Evolutionary conservation across 2,113 vertebrate species (phyloP), one percentile per base, ranked within the genome.

Genomic region (Sceloporus tristichus): DNA sequence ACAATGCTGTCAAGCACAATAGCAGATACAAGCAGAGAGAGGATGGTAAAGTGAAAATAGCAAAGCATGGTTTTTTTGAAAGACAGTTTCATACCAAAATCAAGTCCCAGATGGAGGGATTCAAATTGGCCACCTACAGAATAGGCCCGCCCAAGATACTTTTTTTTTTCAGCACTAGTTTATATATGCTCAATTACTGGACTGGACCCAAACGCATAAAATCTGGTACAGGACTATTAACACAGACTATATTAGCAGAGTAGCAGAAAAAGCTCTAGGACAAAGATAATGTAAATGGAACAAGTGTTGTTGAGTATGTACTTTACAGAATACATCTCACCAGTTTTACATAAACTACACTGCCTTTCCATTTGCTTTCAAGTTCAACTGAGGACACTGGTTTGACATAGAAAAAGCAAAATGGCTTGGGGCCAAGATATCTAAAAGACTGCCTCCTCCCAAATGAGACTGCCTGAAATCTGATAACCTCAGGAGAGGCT

Each of bases 1-100:
- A 86, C 65, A 70, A 73, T 27, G 68, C 85, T 80, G 78, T 59
- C 48, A 71, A 29, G 54, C 68, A 80, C 71, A 80, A 74, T 40
- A 14, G 66, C n/a, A 87, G 53, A 81, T 81, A 73, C 71, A 73
- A 48, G 48, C 21, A 71, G 56, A 54, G 16, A 86, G 66, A n/a
- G n/a, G 34, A 23, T 16, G 34, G 21, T 48, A 78, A 53, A 86
- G 76, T 25, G 62, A 86, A 79, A 87, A 23, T 16, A 73, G 27
- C 34, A 81, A n/a, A 62, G n/a, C 10, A 19, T 38, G 21, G 10
- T 9, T 23, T 84, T n/a, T n/a, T 56, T 48, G 10, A 48, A 84
- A 1, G 29, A 11, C 29, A 73, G 65, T 73, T 54, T 80, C 42
- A 71, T 80, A 34, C 53, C 14, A 56, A 42, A 21, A 59, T 56